Conservation (phyloP, 1,140 invertebrate species). For the Drosophila teissieri region DNA sequence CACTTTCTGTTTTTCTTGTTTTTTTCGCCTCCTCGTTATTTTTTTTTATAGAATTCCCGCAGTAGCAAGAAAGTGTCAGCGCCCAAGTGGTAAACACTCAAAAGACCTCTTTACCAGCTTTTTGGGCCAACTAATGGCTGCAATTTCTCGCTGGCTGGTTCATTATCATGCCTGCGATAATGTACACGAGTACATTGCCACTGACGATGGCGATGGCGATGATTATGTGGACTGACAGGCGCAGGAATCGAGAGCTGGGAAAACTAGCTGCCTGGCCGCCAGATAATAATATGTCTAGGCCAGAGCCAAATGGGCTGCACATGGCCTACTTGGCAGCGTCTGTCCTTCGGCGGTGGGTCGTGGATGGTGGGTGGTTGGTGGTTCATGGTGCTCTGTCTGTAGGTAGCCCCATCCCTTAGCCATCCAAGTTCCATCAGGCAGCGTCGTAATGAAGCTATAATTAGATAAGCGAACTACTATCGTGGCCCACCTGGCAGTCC, state of each 20-base stretch:
- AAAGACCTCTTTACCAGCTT: conserved; percentile 43
- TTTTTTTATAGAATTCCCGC: conserved; percentile 32
- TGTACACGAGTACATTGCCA: conserved; percentile 14
- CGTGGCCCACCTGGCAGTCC: conserved; percentile 16
- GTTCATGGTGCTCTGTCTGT: background rate
- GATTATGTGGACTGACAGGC: conserved; percentile 45
- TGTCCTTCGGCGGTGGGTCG: conserved; percentile 33
- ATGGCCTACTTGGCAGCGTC: conserved; percentile 47
- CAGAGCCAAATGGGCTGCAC: conserved; percentile 40
- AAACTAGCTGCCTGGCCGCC: conserved; percentile 32
- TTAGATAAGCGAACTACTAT: conserved; percentile 71
- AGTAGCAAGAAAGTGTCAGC: conserved; percentile 39
- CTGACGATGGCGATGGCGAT: conserved; percentile 43
- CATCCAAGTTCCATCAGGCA: conserved; percentile 49
- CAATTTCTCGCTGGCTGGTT: conserved; percentile 43
- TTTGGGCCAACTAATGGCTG: conserved; percentile 49
- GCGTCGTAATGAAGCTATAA: conserved; percentile 76
- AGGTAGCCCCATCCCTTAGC: conserved; percentile 28
- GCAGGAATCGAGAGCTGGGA: conserved; percentile 23
- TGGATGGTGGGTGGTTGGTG: no score
- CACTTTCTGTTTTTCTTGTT: conserved; percentile 7
- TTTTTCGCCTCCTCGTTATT: background rate
- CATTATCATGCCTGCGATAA: conserved; percentile 37
- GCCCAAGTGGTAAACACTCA: conserved; percentile 49
- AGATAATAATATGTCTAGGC: conserved; percentile 57